phyloP scores from a whole-genome alignment of 2,113 vertebrate genomes.

The Polypterus bichir region DNA sequence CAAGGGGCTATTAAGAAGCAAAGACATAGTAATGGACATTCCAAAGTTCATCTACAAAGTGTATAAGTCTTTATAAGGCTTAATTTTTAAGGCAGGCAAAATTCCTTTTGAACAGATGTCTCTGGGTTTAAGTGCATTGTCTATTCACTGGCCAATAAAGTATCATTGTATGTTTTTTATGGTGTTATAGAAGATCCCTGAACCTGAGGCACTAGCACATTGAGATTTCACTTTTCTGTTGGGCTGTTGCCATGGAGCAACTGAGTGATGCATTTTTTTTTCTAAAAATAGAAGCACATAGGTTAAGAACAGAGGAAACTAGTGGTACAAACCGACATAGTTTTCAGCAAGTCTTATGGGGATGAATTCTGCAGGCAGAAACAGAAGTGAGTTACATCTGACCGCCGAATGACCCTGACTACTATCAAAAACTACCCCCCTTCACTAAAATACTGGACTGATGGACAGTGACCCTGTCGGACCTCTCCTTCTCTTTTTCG shows the following conservation, averaged over 20 bases:
- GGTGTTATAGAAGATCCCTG: slow-evolving; percentile 2
- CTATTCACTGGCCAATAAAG: slow-evolving; percentile 7
- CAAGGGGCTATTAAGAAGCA: no score
- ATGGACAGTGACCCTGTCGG: slow-evolving; percentile 40
- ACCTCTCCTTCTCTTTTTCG: slow-evolving; percentile 37
- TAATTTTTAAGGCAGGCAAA: not conserved
- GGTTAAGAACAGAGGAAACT: slow-evolving; percentile 14
- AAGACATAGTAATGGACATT: no score
- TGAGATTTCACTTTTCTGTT: not conserved
- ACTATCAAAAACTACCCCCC: slow-evolving; percentile 26
- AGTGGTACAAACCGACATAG: not conserved
- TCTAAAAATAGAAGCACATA: slow-evolving; percentile 15
- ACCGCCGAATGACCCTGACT: slow-evolving; percentile 57
- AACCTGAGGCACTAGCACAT: slow-evolving; percentile 7
- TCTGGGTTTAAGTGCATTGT: slow-evolving; percentile 5
- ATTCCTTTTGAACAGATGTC: slow-evolving; percentile 7
- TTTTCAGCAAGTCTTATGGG: slow-evolving; percentile 20
- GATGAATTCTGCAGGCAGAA: slow-evolving; percentile 31
- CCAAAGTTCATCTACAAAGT: no score
- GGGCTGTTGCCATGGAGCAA: slow-evolving; percentile 12
- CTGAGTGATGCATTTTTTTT: slow-evolving; percentile 2
- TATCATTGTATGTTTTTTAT: slow-evolving; percentile 10
- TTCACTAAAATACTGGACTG: slow-evolving; percentile 26
- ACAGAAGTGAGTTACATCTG: slow-evolving; percentile 54
- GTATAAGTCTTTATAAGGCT: no score